Percentiles rank a stretch among this genome's conserved stretches.
Conservation (phyloP, 2,797 vertebrate species). For the Enteromius viviparus region DNA sequence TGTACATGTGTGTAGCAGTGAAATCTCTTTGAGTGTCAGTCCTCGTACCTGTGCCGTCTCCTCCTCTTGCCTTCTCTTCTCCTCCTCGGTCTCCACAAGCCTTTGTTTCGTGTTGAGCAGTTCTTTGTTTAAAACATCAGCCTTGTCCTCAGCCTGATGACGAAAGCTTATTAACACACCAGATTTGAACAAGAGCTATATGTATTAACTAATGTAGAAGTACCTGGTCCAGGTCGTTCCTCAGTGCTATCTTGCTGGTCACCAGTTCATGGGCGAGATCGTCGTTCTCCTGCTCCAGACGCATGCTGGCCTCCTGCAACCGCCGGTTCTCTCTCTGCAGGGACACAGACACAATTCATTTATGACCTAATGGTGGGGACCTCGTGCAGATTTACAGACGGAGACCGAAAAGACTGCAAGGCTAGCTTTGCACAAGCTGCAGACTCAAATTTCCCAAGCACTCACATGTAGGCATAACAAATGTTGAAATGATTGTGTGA, state of each 20-base stretch:
- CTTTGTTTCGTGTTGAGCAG: constrained; percentile 94
- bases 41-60: constrained; percentile 90
- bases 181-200: background rate
- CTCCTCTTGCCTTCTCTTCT: constrained; percentile 93
- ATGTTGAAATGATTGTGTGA: background rate
- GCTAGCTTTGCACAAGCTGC: constrained; percentile 38
- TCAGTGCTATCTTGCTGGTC: constrained; percentile 96
- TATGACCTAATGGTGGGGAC: background rate
- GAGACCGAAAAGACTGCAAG: constrained; percentile 17
- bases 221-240: constrained; percentile 97
- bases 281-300: constrained; percentile 97
- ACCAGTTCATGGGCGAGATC: constrained; percentile 97
- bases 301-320: constrained; percentile 97
- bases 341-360: constrained; percentile 38
- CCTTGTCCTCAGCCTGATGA: constrained; percentile 94
- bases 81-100: constrained; percentile 94
- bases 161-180: background rate
- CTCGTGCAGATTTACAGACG: constrained; percentile 13
- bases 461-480: constrained; percentile 25
- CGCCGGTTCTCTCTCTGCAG: constrained; percentile 93
- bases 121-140: constrained; percentile 96
- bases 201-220: background rate
- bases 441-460: constrained; percentile 14
- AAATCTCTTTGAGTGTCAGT: background rate
- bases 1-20: background rate